phyloP scores from a whole-genome alignment of 2,797 vertebrate species.

The Streptopelia turtur region DNA sequence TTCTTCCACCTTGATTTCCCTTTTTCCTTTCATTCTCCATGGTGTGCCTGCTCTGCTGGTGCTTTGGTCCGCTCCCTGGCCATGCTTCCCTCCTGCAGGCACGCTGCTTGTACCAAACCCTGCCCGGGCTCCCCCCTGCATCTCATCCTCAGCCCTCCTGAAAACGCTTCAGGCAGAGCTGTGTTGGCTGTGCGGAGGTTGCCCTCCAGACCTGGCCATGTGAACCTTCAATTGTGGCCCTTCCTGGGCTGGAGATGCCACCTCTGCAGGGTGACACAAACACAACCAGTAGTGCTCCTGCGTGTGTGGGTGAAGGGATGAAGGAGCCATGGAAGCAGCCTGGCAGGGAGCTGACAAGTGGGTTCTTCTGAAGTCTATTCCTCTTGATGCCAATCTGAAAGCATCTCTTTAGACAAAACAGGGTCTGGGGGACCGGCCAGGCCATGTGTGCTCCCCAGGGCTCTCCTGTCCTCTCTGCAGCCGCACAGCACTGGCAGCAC shows the following conservation, averaged over 20 bases:
- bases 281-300: background rate
- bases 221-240: fast-evolving
- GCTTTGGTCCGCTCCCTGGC: background rate
- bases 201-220: fast-evolving
- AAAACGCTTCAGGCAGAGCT: background rate
- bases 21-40: background rate
- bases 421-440: fast-evolving
- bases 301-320: fast-evolving
- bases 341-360: background rate
- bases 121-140: background rate
- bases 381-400: background rate
- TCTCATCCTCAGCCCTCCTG: background rate
- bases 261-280: background rate
- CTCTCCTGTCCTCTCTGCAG: background rate
- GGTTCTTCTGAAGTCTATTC: background rate
- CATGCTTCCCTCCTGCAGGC: background rate
- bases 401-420: background rate
- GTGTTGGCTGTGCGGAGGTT: fast-evolving
- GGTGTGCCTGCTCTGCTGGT: background rate
- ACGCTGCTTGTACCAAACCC: background rate
- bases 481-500: fast-evolving
- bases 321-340: background rate
- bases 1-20: background rate
- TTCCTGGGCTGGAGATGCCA: background rate
- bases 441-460: too few relatives aligned